Base-by-base conservation (phyloP, 2,888 invertebrate genomes). In the Philereme transversata region DNA sequence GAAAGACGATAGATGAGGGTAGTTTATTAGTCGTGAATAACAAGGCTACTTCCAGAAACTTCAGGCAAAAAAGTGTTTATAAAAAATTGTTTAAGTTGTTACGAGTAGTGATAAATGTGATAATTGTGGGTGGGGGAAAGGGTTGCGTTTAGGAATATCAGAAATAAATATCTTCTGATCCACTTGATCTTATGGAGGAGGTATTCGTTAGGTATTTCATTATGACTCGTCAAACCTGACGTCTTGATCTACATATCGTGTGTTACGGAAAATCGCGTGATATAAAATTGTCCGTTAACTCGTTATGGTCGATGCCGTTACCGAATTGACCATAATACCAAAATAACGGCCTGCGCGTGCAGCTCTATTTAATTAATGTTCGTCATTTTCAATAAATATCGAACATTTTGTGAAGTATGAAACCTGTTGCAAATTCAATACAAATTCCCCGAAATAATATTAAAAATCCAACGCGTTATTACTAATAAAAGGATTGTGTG, bases 261-360 rank as follows among this genome's bases (percentile, higher is more conserved):
- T 63, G 69, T 72, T 77, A 76, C 71, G 75, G 74, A 77, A 78
- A 78, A 78, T 83, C 69, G 82, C 81, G 79, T 83, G 80, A 75
- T 77, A 71, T 78, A 74, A 76, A 76, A 77, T 74, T 73, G 68
- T 69, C 87, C 85, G 87, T 86, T 87, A 85, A 63, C 66, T 75
- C 71, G 73, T 76, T 74, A 75, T 76, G 72, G 68, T 71, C 73
- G 69, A 72, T 81, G 76, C 88, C 88, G 89, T 88, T 88, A 89
- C 83, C 78, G 84, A 85, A 85, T 84, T 81, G 86, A 80, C 84
- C 82, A 81, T 79, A 78, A 77, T 73, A 70, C 61, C 68, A 65
- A 72, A 68, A 70, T 76, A 78, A 77, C 76, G 73, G 75, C 71
- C 74, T 61, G 80, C 82, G 76, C 79, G 84, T 78, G 83, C 83